A percentile compares a stretch with the other conserved stretches of the same genome.
These are phyloP conservation scores for Hydrolagus affinis DNA, from an alignment of 2,113 vertebrate genomes.

Conservation along the genomic window DNA sequence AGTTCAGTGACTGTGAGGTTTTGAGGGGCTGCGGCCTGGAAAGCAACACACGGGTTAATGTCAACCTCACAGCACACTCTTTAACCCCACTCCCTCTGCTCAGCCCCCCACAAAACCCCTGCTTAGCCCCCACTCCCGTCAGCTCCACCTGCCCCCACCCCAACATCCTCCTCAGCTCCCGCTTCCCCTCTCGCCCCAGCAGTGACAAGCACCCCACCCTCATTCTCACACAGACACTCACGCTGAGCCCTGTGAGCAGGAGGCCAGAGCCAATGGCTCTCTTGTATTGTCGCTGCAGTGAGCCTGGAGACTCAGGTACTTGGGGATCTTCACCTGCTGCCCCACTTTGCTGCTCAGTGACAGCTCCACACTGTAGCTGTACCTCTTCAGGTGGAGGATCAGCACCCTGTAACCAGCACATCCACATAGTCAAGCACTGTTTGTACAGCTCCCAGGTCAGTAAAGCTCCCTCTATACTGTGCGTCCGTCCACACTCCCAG, in stretches of 20 bases:
- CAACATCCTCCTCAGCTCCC: neutral
- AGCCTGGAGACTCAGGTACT: conserved; percentile 78
- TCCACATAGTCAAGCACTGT: neutral
- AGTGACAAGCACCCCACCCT: neutral
- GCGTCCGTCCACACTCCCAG: no score
- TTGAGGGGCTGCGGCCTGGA: conserved; percentile 81
- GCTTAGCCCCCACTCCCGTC: no score
- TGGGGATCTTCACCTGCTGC: conserved; percentile 90
- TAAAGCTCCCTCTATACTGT: no score
- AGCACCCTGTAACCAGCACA: conserved; percentile 63
- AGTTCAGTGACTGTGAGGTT: conserved; percentile 77
- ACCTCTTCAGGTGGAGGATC: conserved; percentile 94
- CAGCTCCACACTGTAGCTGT: conserved; percentile 89
- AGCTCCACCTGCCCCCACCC: no score
- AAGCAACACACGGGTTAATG: conserved; percentile 4
- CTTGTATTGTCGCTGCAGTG: conserved; percentile 84
- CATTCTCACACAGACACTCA: conserved; percentile 46
- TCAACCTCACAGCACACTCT: neutral
- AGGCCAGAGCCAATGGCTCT: conserved; percentile 70
- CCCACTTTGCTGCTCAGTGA: conserved; percentile 93
- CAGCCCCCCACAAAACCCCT: no score
- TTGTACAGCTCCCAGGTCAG: neutral
- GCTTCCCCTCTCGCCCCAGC: neutral
- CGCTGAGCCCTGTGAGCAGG: conserved; percentile 66
- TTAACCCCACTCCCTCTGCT: neutral